Evolutionary conservation across 2,888 invertebrate species (phyloP).

Genomic region (Autographa gamma): DNA sequence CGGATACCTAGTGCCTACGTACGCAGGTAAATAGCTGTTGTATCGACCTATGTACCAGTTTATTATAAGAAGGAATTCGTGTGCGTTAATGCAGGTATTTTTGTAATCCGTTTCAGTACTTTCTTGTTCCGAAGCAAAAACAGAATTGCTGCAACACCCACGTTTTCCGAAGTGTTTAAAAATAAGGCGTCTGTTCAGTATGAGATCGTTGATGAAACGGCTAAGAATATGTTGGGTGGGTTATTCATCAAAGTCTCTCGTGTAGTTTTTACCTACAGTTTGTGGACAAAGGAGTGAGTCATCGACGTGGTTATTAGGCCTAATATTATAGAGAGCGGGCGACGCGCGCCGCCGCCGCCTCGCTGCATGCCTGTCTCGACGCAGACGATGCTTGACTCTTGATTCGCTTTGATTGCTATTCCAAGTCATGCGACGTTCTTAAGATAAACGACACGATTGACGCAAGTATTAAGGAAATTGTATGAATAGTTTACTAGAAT

Average conservation of each 20-base stretch:
- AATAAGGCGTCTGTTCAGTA: conserved; percentile 61
- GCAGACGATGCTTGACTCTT: conserved; percentile 39
- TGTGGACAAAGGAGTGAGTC: conserved; percentile 82
- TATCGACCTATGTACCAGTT: conserved; percentile 25
- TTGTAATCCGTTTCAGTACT: conserved; percentile 51
- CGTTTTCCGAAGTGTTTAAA: conserved; percentile 63
- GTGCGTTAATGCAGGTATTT: conserved; percentile 58
- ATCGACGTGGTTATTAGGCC: conserved; percentile 77
- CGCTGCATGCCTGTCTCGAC: conserved; percentile 22
- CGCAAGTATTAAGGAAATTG: conserved; percentile 63
- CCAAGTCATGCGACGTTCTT: conserved; percentile 67
- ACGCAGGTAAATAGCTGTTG: conserved; percentile 24
- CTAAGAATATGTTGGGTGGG: conserved; percentile 61
- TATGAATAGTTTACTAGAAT: conserved; percentile 40
- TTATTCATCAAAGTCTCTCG: conserved; percentile 62
- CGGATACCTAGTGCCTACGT: conserved; percentile 13
- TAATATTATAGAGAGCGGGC: conserved; percentile 70
- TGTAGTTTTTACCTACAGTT: conserved; percentile 61
- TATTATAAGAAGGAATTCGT: conserved; percentile 50
- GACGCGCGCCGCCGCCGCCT: conserved; percentile 15
- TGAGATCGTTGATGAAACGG: conserved; percentile 58
- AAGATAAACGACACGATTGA: conserved; percentile 62
- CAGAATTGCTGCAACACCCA: conserved; percentile 63
- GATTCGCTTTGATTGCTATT: conserved; percentile 70
- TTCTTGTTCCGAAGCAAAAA: conserved; percentile 61